Evolutionary conservation across 2,113 vertebrate species (phyloP).

Genomic region (Zosterops japonicus): DNA sequence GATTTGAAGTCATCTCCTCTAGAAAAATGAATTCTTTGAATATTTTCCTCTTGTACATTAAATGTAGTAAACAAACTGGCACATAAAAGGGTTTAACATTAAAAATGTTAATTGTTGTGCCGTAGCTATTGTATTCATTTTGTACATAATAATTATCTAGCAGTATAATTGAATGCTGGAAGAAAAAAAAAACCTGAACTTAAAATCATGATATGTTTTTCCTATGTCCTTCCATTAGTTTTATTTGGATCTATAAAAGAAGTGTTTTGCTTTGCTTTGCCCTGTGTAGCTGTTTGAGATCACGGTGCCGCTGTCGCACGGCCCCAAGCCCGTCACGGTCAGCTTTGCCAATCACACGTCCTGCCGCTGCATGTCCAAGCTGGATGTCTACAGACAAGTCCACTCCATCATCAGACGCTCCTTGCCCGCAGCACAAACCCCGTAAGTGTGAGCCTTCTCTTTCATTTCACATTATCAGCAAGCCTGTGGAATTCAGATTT

Average conservation of each 20-base stretch:
- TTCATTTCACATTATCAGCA: neutral
- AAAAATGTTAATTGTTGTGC: neutral
- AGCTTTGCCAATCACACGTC: slow-evolving; percentile 97
- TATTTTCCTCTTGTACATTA: neutral
- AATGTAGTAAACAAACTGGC: neutral
- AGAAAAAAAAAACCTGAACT: neutral
- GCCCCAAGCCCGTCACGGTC: slow-evolving; percentile 91
- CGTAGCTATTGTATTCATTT: neutral
- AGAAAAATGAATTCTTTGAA: neutral
- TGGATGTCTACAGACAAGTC: slow-evolving; percentile 93
- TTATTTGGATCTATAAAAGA: neutral
- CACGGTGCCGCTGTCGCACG: slow-evolving; percentile 89
- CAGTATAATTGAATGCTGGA: neutral
- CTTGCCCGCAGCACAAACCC: slow-evolving; percentile 77
- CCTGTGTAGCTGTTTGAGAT: slow-evolving; percentile 91
- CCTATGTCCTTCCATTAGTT: neutral
- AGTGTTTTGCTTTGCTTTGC: neutral
- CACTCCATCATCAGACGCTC: slow-evolving; percentile 95
- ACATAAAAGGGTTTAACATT: neutral
- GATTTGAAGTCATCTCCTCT: neutral
- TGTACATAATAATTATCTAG: neutral
- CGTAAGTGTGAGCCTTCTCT: slow-evolving; percentile 80
- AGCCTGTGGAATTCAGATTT: neutral
- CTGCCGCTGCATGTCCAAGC: slow-evolving; percentile 94
- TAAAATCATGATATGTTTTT: neutral